Conservation (phyloP, 2,797 vertebrate genomes). For the Propithecus deckenii region DNA sequence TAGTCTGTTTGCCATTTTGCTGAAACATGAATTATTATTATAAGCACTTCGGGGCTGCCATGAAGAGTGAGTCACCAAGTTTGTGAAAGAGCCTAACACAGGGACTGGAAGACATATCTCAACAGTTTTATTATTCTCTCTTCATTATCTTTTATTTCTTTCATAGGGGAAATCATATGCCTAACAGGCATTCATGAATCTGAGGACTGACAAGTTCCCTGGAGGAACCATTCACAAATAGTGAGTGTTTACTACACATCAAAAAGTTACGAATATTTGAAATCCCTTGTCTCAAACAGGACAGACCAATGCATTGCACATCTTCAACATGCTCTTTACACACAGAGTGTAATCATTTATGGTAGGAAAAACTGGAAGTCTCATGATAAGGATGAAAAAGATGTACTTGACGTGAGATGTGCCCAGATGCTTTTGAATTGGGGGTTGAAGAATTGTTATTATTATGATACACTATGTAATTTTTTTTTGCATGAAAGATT, state of each 20-base stretch:
- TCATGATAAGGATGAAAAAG: background rate
- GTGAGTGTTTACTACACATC: background rate
- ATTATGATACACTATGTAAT: background rate
- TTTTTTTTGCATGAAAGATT: background rate
- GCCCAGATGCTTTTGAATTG: background rate
- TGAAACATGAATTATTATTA: background rate
- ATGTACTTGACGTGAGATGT: background rate
- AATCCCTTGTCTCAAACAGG: slow-evolving; percentile 19
- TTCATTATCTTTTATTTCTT: background rate
- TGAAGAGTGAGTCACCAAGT: background rate
- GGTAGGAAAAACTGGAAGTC: background rate
- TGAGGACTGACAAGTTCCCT: slow-evolving; percentile 9
- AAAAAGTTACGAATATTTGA: slow-evolving; percentile 54
- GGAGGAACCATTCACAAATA: background rate
- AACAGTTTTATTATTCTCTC: background rate
- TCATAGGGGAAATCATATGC: slow-evolving; percentile 8
- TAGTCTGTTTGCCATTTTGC: background rate
- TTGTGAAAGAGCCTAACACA: background rate
- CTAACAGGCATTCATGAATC: slow-evolving; percentile 31
- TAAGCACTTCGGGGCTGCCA: background rate
- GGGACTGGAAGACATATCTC: background rate
- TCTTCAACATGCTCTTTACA: slow-evolving; percentile 17
- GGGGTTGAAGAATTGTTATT: background rate
- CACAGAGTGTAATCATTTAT: background rate
- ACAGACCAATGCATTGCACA: background rate